phyloP scores from a whole-genome alignment of 2,888 invertebrate genomes.

The Octodonta nipae region DNA sequence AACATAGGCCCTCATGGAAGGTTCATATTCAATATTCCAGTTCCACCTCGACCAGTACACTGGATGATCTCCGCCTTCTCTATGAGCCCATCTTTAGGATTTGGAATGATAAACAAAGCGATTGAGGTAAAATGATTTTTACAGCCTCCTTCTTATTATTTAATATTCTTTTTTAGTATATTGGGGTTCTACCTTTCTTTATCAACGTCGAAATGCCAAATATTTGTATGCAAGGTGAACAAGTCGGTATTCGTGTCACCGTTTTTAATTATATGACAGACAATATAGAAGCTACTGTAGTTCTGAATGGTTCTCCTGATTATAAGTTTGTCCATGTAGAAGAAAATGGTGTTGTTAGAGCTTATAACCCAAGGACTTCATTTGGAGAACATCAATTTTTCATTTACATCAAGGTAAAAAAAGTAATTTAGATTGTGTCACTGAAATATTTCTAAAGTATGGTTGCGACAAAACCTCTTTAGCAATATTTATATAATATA shows the following conservation, averaged over 20 bases:
- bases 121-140: constrained; percentile 45
- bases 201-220: constrained; percentile 87
- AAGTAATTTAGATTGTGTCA: neutral
- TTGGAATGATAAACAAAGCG: constrained; percentile 72
- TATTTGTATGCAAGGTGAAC: constrained; percentile 67
- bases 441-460: neutral
- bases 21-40: constrained; percentile 71
- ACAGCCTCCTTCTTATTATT: neutral
- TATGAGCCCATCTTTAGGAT: constrained; percentile 72
- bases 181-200: constrained; percentile 83
- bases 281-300: constrained; percentile 73
- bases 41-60: constrained; percentile 71
- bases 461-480: too few species aligned
- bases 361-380: constrained; percentile 81
- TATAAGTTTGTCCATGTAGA: constrained; percentile 89
- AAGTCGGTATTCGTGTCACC: constrained; percentile 80
- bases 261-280: constrained; percentile 88
- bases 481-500: too few species aligned
- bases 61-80: constrained; percentile 92
- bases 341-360: constrained; percentile 69
- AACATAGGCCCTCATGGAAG: constrained; percentile 87
- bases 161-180: constrained; percentile 46
- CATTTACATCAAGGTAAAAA: constrained; percentile 54
- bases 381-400: constrained; percentile 92
- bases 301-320: constrained; percentile 68